Conservation (phyloP, 2,113 vertebrate genomes). For the Merops nubicus region DNA sequence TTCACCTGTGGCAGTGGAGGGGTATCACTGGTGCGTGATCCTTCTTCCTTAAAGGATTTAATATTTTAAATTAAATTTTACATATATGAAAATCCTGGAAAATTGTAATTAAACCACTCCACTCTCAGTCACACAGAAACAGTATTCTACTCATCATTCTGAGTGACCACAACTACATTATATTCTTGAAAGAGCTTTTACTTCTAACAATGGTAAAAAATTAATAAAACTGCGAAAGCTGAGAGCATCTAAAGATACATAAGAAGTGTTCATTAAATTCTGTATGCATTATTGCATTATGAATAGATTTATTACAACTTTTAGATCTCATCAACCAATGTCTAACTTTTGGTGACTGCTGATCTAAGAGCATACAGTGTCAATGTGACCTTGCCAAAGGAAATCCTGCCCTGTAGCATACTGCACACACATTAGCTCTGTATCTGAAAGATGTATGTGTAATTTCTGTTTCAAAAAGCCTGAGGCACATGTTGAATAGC, state of each 20-base stretch:
- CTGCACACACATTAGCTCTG: not conserved
- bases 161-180: not conserved
- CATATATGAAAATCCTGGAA: not conserved
- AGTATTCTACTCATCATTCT: not conserved
- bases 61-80: not conserved
- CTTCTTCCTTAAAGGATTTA: not conserved
- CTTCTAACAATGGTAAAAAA: not conserved
- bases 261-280: not conserved
- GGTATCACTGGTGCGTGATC: not conserved
- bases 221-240: not conserved
- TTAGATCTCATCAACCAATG: not conserved
- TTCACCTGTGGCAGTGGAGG: not conserved
- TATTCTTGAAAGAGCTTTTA: not conserved
- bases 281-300: accelerated
- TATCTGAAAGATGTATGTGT: not conserved
- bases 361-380: not conserved
- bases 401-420: not conserved
- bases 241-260: not conserved
- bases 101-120: not conserved
- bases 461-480: not conserved
- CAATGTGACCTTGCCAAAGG: not conserved
- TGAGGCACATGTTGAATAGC: not conserved
- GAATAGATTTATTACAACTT: accelerated
- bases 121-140: not conserved
- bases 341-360: not conserved